phyloP scores from a whole-genome alignment of 2,113 vertebrate genomes.

The Pelecanoides urinatrix region DNA sequence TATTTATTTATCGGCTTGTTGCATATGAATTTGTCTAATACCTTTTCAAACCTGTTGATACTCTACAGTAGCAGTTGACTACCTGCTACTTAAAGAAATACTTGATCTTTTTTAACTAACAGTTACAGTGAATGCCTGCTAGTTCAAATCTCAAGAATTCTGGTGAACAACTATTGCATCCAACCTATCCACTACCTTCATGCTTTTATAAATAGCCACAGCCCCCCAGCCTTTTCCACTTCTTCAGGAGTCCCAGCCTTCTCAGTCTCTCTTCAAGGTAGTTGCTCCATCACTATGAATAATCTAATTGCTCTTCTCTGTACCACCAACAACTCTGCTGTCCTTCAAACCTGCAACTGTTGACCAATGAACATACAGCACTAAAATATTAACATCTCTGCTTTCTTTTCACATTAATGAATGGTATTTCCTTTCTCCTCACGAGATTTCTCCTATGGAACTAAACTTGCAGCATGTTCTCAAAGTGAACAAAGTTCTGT shows the following conservation, averaged over 20 bases:
- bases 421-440: not conserved
- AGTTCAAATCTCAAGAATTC: not conserved
- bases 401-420: not conserved
- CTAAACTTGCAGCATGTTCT: not conserved
- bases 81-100: not conserved
- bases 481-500: not conserved
- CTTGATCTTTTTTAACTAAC: not conserved
- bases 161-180: not conserved
- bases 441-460: not conserved
- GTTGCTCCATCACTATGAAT: not conserved
- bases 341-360: not conserved
- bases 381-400: not conserved
- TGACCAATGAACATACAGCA: not conserved
- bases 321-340: not conserved
- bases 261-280: not conserved
- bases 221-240: not conserved
- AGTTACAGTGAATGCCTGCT: not conserved
- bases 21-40: not conserved
- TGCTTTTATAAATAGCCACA: not conserved
- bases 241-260: not conserved
- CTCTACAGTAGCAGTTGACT: not conserved
- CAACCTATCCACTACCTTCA: not conserved
- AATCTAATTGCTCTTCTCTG: not conserved
- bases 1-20: not conserved
- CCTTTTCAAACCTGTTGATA: not conserved